These are phyloP conservation scores for Procavia capensis DNA, from an alignment of 2,113 vertebrate species.

Conservation along the genomic window DNA sequence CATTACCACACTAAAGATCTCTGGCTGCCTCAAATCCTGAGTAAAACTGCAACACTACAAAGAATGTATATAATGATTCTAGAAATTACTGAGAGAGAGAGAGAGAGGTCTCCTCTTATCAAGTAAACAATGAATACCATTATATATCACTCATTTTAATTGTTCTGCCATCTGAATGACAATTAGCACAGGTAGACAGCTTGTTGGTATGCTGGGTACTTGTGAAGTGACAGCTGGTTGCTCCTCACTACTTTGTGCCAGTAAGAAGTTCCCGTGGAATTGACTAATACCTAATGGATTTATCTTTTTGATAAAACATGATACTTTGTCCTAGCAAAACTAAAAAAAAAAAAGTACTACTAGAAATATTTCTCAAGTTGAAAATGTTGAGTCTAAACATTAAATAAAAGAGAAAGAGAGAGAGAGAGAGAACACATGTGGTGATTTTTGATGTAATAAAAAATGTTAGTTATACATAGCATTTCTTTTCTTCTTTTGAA, in stretches of 20 bases:
- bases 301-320: neutral
- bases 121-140: neutral
- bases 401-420: neutral
- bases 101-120: neutral
- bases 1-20: neutral
- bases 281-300: neutral
- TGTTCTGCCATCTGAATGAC: neutral
- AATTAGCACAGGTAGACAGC: neutral
- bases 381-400: neutral
- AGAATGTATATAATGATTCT: neutral
- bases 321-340: neutral
- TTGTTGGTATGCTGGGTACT: neutral
- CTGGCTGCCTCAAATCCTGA: neutral
- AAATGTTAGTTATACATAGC: neutral
- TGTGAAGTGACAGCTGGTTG: neutral
- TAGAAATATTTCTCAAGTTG: constrained; percentile 11
- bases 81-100: neutral
- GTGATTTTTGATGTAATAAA: neutral
- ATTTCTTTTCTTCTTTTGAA: neutral
- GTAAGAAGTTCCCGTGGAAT: neutral
- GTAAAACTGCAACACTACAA: neutral
- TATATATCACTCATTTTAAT: neutral
- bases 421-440: neutral
- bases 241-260: neutral
- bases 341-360: neutral